phyloP scores from a whole-genome alignment of 1,140 invertebrate genomes.

The Orchesella cincta region DNA sequence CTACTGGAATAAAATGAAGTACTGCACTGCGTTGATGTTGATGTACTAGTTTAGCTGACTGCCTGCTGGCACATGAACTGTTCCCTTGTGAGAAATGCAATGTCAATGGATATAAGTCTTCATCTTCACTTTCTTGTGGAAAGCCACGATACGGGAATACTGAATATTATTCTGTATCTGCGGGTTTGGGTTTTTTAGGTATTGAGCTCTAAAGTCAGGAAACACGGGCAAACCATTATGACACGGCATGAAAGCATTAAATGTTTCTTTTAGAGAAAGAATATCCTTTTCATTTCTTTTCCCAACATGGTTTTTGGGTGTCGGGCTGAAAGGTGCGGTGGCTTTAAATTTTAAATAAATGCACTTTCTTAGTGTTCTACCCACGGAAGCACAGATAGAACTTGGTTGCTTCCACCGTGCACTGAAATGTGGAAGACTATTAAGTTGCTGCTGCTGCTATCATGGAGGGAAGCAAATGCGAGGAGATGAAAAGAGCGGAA shows the following conservation, averaged over 20 bases:
- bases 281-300: not conserved
- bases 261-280: not conserved
- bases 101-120: conserved; percentile 8
- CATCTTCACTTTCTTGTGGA: not conserved
- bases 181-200: no score
- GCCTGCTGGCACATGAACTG: not conserved
- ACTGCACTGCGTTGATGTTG: not conserved
- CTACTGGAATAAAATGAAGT: no score
- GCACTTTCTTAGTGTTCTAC: no score
- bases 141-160: not conserved
- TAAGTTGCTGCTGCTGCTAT: not conserved
- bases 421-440: not conserved
- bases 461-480: not conserved
- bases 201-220: no score
- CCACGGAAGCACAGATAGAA: no score
- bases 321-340: not conserved
- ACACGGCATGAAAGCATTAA: not conserved
- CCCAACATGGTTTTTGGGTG: conserved; percentile 3
- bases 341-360: conserved; percentile 20
- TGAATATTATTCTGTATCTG: no score
- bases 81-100: conserved; percentile 8
- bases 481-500: not conserved
- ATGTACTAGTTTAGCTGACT: not conserved
- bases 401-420: no score
- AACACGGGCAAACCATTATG: no score